Evolutionary conservation across 2,113 vertebrate species (phyloP), one percentile per base, ranked within the genome.

Genomic region (Lagenorhynchus albirostris): DNA sequence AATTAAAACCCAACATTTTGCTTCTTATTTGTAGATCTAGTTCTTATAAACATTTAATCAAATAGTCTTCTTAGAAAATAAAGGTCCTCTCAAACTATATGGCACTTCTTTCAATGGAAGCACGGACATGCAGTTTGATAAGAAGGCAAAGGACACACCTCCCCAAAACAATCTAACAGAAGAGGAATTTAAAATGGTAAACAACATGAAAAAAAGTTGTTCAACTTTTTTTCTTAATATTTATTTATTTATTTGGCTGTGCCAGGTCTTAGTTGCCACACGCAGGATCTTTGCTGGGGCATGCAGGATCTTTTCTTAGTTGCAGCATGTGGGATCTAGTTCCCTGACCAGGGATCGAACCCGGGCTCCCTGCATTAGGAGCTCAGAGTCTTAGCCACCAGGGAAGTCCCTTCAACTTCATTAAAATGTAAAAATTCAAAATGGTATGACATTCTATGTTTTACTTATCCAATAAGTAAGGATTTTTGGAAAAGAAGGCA

Each of bases 11-110:
- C 60, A 88, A 63, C 6, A 55, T 82, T 92, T 67, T 83, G n/a
- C 18, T 73, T 81, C 74, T 63, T 68, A 80, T 91, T 91, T 81
- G 25, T 26, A 63, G 44, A 73, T 11, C 44, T 31, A 21, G 47
- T 88, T 96, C 58, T 91, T 80, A 63, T 9, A 79, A 91, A 94
- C 6, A 67, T 11, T 86, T 62, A 84, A 73, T 41, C 74, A 95
- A 74, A 89, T 71, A 83, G 5, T 50, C 50, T 89, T 73, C 80
- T 67, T 53, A 92, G 79, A 60, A 87, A 97, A 92, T 36, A 93
- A 94, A 74, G 31, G 53, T 63, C 29, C n/a, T 93, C 60, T 85
- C 84, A n/a, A 36, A 70, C 23, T 36, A 26, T 23, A 31, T 9
- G 9, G 15, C 9, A 70, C 33, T 31, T 80, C 60, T 71, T 55